phyloP scores from a whole-genome alignment of 2,888 invertebrate genomes.

The Opisthograptis luteolata region DNA sequence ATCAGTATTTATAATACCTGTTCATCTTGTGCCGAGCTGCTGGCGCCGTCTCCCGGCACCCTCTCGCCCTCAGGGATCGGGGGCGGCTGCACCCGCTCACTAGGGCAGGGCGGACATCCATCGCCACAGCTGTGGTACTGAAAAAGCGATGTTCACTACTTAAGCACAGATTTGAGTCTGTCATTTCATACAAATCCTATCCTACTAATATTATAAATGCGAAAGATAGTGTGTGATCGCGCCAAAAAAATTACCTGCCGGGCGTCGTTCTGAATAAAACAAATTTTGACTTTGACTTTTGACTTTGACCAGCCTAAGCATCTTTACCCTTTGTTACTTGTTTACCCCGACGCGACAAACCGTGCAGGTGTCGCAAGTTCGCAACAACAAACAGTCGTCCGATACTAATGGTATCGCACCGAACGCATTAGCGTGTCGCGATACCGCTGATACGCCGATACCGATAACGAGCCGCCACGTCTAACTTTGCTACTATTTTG shows the following conservation, averaged over 20 bases:
- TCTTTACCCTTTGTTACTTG: too few relatives aligned
- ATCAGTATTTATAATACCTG: slow-evolving; percentile 45
- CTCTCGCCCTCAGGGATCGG: slow-evolving; percentile 59
- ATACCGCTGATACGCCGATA: slow-evolving; percentile 45
- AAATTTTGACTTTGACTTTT: too few relatives aligned
- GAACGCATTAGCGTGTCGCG: slow-evolving; percentile 59
- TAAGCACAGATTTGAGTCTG: too few relatives aligned
- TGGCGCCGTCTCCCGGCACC: slow-evolving; percentile 76
- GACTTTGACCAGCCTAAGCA: too few relatives aligned
- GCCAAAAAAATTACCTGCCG: too few relatives aligned
- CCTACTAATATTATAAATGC: too few relatives aligned
- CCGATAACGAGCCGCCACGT: slow-evolving; percentile 39
- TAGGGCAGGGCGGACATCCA: slow-evolving; percentile 41
- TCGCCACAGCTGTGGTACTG: slow-evolving; percentile 42
- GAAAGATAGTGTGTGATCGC: too few relatives aligned
- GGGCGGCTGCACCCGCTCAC: slow-evolving; percentile 61
- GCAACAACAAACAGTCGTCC: slow-evolving; percentile 23
- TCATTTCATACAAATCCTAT: too few relatives aligned
- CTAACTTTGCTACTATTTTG: slow-evolving; percentile 4
- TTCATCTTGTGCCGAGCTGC: slow-evolving; percentile 71
- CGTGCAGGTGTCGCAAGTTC: slow-evolving; percentile 9
- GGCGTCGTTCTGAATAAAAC: too few relatives aligned
- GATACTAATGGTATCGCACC: slow-evolving; percentile 49
- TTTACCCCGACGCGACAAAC: background rate
- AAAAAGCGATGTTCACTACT: slow-evolving; percentile 23